Percentiles rank a stretch among this genome's conserved stretches.
phyloP scores from a whole-genome alignment of 1,140 invertebrate genomes.

The Lasaia peninsularis region DNA sequence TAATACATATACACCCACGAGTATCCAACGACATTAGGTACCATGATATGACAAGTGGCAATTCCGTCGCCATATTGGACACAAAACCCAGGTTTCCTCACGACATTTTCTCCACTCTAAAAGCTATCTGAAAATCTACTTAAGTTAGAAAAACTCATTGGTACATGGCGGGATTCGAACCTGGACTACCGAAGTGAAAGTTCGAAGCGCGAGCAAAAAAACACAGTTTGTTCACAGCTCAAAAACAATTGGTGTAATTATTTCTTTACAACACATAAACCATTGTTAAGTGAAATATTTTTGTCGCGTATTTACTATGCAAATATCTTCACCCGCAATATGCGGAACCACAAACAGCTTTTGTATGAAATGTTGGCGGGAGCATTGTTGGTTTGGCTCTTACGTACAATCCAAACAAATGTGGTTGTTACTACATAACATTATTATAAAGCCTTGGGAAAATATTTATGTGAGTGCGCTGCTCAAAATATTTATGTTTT shows the following conservation, averaged over 20 bases:
- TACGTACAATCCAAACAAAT: neutral
- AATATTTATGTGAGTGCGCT: neutral
- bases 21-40: too few species aligned
- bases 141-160: too few species aligned
- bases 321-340: slow-evolving; percentile 2
- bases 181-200: too few species aligned
- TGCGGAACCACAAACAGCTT: neutral
- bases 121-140: too few species aligned
- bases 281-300: slow-evolving; percentile 3
- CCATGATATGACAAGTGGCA: too few species aligned
- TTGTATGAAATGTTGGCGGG: slow-evolving; percentile 1
- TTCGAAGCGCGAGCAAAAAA: too few species aligned
- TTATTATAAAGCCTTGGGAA: neutral
- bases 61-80: too few species aligned
- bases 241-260: neutral
- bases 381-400: slow-evolving; percentile 9
- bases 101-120: too few species aligned
- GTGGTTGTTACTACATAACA: neutral
- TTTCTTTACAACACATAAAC: neutral
- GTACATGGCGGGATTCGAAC: too few species aligned
- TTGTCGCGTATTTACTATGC: neutral
- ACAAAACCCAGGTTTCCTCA: too few species aligned
- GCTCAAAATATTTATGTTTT: neutral
- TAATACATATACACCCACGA: too few species aligned
- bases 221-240: too few species aligned